These are phyloP conservation scores for Drosophila funebris DNA, from an alignment of 1,140 invertebrate genomes.

Conservation along the genomic window DNA sequence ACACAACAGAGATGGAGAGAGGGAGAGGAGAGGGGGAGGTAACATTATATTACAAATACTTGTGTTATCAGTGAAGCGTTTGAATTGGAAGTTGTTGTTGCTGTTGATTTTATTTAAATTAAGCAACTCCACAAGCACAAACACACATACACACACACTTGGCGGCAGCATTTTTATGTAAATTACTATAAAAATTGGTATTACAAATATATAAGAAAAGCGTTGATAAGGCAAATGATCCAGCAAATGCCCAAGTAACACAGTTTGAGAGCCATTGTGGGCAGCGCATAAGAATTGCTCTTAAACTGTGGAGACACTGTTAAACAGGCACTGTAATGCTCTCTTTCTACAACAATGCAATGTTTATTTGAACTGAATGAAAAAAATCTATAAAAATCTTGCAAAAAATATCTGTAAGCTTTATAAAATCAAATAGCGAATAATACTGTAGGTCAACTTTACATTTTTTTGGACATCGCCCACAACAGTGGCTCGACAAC, in stretches of 20 bases:
- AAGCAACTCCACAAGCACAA: conserved; percentile 58
- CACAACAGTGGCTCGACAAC: conserved; percentile 31
- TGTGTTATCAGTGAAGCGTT: conserved; percentile 67
- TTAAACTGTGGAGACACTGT: neutral
- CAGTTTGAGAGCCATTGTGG: conserved; percentile 27
- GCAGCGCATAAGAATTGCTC: neutral
- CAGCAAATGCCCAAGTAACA: neutral
- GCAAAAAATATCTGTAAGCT: too few relatives aligned
- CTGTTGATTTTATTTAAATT: conserved; percentile 70
- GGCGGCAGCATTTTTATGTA: conserved; percentile 72
- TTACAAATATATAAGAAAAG: conserved; percentile 19
- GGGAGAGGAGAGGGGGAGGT: neutral
- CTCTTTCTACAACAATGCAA: too few relatives aligned
- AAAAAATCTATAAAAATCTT: too few relatives aligned
- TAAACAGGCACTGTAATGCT: neutral
- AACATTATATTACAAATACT: conserved; percentile 56
- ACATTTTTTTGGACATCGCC: conserved; percentile 18
- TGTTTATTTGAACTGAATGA: too few relatives aligned
- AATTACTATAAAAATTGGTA: conserved; percentile 68
- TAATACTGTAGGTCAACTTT: too few relatives aligned
- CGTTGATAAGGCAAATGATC: conserved; percentile 33
- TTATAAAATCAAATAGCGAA: too few relatives aligned
- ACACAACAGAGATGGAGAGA: neutral
- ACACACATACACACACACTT: conserved; percentile 19
- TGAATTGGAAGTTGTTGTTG: conserved; percentile 42